Percentiles rank a stretch among this genome's conserved stretches.
Conservation (phyloP, 2,888 invertebrate genomes). For the Junonia oenone region DNA sequence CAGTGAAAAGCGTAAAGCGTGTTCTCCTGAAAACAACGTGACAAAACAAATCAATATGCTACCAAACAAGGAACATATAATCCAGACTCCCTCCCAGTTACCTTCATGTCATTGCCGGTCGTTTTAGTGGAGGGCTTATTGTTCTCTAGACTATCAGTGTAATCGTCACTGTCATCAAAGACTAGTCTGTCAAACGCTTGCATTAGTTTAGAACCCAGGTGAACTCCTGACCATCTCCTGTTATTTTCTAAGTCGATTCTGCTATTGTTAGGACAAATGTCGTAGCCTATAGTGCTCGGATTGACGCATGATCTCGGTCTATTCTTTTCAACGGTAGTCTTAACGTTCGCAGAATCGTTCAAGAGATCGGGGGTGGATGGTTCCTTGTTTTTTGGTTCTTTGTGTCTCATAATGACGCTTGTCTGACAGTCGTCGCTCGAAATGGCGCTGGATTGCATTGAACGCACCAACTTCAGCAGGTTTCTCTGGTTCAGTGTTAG, state of each 20-base stretch:
- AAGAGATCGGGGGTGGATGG: constrained; percentile 80
- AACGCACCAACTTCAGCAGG: constrained; percentile 77
- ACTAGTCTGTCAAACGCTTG: constrained; percentile 85
- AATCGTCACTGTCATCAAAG: constrained; percentile 84
- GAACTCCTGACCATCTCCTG: constrained; percentile 87
- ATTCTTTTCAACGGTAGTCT: constrained; percentile 73
- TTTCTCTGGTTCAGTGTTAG: constrained; percentile 80
- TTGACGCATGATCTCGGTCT: constrained; percentile 87
- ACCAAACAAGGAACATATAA: constrained; percentile 39
- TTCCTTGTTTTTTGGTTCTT: constrained; percentile 69
- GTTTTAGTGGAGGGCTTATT: constrained; percentile 66
- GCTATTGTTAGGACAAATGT: constrained; percentile 71
- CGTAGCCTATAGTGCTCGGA: constrained; percentile 67
- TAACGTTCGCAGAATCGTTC: constrained; percentile 76
- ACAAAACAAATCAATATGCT: constrained; percentile 31
- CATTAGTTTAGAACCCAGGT: constrained; percentile 84
- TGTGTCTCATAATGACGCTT: constrained; percentile 74
- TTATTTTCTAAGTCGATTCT: constrained; percentile 70
- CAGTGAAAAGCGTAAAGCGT: constrained; percentile 34
- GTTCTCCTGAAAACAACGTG: constrained; percentile 39
- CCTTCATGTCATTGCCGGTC: constrained; percentile 75
- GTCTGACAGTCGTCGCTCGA: constrained; percentile 77
- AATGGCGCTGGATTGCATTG: constrained; percentile 77
- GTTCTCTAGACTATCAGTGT: constrained; percentile 86
- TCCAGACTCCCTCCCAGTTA: constrained; percentile 55